Conservation (phyloP, 2,113 vertebrate species). For the Halichoeres trimaculatus region DNA sequence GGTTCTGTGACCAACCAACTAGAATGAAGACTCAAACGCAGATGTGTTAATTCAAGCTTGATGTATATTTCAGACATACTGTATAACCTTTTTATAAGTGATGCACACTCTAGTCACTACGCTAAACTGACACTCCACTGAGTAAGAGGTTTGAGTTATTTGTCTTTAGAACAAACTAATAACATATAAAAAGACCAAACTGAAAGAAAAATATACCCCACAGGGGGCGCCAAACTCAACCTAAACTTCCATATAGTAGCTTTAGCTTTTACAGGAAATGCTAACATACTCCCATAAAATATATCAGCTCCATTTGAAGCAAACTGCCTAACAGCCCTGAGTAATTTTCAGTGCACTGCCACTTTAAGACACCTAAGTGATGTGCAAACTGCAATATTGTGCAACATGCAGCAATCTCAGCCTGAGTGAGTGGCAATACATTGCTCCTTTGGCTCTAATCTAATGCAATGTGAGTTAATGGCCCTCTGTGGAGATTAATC, state of each 20-base stretch:
- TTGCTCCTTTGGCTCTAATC: not conserved
- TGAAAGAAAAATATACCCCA: too few species aligned
- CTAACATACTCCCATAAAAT: constrained; percentile 37
- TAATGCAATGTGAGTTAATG: constrained; percentile 29
- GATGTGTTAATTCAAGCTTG: too few species aligned
- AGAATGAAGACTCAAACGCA: too few species aligned
- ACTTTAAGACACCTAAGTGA: constrained; percentile 33
- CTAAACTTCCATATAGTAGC: not conserved
- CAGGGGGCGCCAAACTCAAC: too few species aligned
- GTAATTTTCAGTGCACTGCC: constrained; percentile 9
- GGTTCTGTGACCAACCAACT: too few species aligned
- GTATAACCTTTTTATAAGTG: too few species aligned
- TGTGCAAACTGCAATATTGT: constrained; percentile 5
- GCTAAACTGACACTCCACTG: too few species aligned
- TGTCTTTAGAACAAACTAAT: too few species aligned
- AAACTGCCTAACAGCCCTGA: constrained; percentile 9
- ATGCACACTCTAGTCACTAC: too few species aligned
- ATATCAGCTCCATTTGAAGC: constrained; percentile 57
- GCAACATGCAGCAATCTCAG: constrained; percentile 53
- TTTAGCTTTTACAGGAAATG: not conserved
- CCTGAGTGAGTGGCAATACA: constrained; percentile 23
- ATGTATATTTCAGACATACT: too few species aligned
- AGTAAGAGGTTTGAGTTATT: too few species aligned
- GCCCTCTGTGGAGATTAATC: constrained; percentile 21
- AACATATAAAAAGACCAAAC: too few species aligned